Evolutionary conservation across 2,113 vertebrate species (phyloP), one percentile per base, ranked within the genome.

Genomic region (Ammodytes dubius): DNA sequence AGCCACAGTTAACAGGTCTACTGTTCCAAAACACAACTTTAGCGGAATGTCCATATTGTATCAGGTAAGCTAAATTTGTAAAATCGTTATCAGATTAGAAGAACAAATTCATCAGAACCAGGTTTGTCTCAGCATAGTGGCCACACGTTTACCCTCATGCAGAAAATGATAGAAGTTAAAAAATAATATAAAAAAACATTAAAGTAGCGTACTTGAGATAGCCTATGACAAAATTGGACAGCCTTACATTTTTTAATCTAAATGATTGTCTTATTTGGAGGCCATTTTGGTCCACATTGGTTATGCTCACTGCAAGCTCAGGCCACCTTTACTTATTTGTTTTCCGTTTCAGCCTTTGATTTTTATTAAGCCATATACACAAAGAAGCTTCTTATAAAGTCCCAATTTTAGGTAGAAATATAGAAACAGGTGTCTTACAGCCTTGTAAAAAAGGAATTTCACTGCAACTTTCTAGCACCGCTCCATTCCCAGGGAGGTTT

Each of bases 401-500:
- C 6, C 7, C 35, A 10, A 27, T 27, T 46, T 79, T 39, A 50
- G 11, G 57, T 35, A 60, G 6, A 60, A 7, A 14, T n/a, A 35
- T 58, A 17, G 8, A 9, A 5, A 53, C 35, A 68, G 35, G 3
- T 35, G 47, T 49, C 4, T 11, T 11, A 49, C 9, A 12, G 10
- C 9, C 10, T 59, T 43, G 4, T n/a, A 13, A 53, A 27, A 63
- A 13, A 9, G 4, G 39, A 14, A 27, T 53, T 61, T 27, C 27
- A 53, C 39, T 53, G 40, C 14, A 19, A 87, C 93, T 90, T 91
- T 90, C 75, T 63, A 27, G 65, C 80, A 49, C 12, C 75, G 74
- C 82, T 93, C 80, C 68, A 82, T 84, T 94, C 89, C 88, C 83
- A 89, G 84, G 7, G 63, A 83, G 89, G 79, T 43, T 89, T 92